Evolutionary conservation across 2,113 vertebrate genomes (phyloP).

Genomic region (Leucosticte australis): DNA sequence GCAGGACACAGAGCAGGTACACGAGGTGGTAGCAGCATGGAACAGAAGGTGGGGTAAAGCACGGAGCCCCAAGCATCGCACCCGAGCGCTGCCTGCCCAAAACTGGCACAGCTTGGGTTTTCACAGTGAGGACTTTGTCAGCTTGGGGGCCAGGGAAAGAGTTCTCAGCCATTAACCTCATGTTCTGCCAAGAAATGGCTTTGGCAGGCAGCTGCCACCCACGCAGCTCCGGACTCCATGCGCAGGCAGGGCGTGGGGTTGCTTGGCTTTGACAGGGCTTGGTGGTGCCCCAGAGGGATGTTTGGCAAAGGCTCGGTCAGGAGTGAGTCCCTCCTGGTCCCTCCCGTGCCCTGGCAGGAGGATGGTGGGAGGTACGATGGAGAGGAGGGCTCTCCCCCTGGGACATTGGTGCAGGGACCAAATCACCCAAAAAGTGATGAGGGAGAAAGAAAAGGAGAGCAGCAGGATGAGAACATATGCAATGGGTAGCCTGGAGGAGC

Average conservation of each 20-base stretch:
- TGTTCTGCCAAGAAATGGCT: neutral
- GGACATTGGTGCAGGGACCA: fast-evolving
- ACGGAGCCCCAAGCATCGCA: fast-evolving
- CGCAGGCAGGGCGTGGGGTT: neutral
- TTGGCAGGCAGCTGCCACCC: neutral
- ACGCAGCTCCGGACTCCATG: neutral
- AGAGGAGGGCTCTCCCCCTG: neutral
- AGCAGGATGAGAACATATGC: fast-evolving
- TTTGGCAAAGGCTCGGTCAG: neutral
- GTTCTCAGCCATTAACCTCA: neutral
- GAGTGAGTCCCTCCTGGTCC: fast-evolving
- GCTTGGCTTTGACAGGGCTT: neutral
- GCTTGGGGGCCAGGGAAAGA: neutral
- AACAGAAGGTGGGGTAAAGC: neutral
- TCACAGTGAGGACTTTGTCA: neutral
- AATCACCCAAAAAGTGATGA: neutral
- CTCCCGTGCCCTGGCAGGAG: neutral
- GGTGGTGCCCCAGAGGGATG: fast-evolving
- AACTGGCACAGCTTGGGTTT: neutral
- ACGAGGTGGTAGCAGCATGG: neutral
- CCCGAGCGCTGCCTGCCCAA: fast-evolving
- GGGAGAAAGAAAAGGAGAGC: fast-evolving
- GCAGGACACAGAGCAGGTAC: neutral
- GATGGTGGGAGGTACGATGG: fast-evolving
- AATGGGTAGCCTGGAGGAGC: neutral